Evolutionary conservation across 2,797 vertebrate species (phyloP).

Genomic region (Sebastes taczanowskii): DNA sequence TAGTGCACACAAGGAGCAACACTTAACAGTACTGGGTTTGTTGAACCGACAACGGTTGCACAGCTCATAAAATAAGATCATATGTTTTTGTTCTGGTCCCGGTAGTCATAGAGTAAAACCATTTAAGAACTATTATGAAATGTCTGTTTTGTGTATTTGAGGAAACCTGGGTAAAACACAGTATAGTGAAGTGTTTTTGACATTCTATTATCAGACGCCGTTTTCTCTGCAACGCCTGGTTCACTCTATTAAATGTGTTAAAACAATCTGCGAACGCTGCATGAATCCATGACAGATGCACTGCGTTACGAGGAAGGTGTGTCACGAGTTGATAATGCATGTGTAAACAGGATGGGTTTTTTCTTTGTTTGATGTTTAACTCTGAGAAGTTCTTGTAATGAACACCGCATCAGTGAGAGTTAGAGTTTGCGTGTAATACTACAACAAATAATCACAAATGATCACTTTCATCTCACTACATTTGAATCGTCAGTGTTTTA

Average conservation of each 20-base stretch:
- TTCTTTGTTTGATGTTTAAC: not conserved
- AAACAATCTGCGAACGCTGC: conserved; percentile 1
- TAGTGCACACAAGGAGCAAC: not conserved
- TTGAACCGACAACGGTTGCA: not conserved
- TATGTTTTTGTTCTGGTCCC: not conserved
- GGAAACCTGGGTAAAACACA: not conserved
- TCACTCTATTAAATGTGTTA: conserved; percentile 9
- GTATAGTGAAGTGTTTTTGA: not conserved
- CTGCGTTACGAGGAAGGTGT: not conserved
- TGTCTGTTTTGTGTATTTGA: not conserved
- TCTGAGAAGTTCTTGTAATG: not conserved
- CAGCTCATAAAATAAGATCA: not conserved
- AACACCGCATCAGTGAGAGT: not conserved
- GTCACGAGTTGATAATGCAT: not conserved
- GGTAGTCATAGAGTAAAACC: not conserved
- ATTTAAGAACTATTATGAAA: not conserved
- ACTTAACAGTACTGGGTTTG: not conserved
- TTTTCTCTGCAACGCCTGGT: not conserved
- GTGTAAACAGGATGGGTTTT: not conserved
- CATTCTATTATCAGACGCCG: not conserved
- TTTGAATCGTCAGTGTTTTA: conserved; percentile 50
- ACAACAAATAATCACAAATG: not conserved
- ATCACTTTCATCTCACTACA: not conserved
- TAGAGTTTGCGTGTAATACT: not conserved
- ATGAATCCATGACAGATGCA: conserved; percentile 6